Conservation (phyloP, 2,888 invertebrate genomes). For the Harpagoxenus sublaevis region DNA sequence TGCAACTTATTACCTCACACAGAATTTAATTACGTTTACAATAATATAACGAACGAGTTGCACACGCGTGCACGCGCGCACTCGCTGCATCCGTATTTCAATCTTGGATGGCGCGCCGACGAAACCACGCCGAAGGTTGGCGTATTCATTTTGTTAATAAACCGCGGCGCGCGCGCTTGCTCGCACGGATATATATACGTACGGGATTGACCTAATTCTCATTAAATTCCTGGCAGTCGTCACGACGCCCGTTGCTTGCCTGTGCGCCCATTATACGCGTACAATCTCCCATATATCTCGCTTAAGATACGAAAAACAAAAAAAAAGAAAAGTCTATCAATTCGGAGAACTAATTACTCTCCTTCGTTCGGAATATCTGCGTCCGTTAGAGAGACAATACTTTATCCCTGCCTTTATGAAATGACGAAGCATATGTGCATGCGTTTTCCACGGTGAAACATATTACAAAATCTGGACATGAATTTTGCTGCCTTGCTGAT, state of each 20-base stretch:
- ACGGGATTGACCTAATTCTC: conserved; percentile 78
- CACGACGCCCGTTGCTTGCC: conserved; percentile 53
- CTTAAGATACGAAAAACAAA: neutral
- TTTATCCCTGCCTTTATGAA: conserved; percentile 19
- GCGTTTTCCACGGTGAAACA: neutral
- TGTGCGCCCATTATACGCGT: neutral
- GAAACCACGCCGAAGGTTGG: conserved; percentile 68
- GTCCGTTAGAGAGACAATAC: conserved; percentile 15
- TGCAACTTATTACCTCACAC: neutral
- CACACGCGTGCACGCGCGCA: conserved; percentile 32
- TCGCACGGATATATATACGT: conserved; percentile 32
- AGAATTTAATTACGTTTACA: conserved; percentile 44
- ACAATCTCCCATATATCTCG: conserved; percentile 12
- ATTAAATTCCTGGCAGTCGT: conserved; percentile 76
- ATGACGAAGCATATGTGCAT: neutral
- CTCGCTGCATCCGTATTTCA: conserved; percentile 22
- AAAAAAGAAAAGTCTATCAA: neutral
- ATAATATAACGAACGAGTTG: conserved; percentile 51
- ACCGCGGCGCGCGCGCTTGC: conserved; percentile 55
- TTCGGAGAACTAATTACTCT: neutral
- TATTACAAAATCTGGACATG: conserved; percentile 20
- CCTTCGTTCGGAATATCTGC: conserved; percentile 10
- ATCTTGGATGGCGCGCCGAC: conserved; percentile 38
- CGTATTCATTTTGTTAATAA: conserved; percentile 75
- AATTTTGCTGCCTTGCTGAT: conserved; percentile 12